phyloP scores from a whole-genome alignment of 1,140 invertebrate species.

The Penaeus vannamei region DNA sequence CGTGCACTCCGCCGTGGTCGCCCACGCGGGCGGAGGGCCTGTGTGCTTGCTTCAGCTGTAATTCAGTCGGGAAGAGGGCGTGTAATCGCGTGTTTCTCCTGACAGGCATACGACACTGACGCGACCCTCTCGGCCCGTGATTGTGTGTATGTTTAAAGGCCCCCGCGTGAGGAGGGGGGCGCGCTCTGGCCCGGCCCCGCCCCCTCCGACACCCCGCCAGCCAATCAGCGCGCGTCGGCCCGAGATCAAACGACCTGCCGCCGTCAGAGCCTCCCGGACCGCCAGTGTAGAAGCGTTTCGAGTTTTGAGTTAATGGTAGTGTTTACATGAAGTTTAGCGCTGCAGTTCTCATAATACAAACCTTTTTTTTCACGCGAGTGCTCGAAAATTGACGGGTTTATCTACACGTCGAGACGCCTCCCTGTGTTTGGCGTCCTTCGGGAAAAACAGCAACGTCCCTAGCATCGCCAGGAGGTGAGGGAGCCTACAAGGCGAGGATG shows the following conservation, averaged over 20 bases:
- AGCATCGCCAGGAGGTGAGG: too few species aligned
- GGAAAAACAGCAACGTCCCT: too few species aligned
- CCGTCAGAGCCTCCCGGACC: slow-evolving; percentile 50
- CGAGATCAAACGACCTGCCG: slow-evolving; percentile 58
- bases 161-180: slow-evolving; percentile 52
- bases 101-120: slow-evolving; percentile 64
- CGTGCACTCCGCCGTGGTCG: too few species aligned
- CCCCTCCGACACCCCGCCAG: slow-evolving; percentile 39
- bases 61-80: slow-evolving; percentile 58
- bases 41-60: slow-evolving; percentile 58
- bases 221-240: slow-evolving; percentile 55
- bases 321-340: slow-evolving; percentile 65
- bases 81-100: slow-evolving; percentile 60
- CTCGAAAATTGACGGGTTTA: slow-evolving; percentile 18
- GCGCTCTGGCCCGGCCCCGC: slow-evolving; percentile 39
- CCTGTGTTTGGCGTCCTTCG: too few species aligned
- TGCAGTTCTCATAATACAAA: slow-evolving; percentile 34
- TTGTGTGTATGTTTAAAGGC: slow-evolving; percentile 57
- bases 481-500: too few species aligned
- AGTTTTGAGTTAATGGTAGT: slow-evolving; percentile 65
- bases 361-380: slow-evolving; percentile 28
- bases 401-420: neutral
- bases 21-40: neutral
- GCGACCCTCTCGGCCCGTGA: slow-evolving; percentile 52
- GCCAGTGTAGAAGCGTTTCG: slow-evolving; percentile 58